phyloP scores from a whole-genome alignment of 1,140 invertebrate genomes.

The Ostrea denselamellosa region DNA sequence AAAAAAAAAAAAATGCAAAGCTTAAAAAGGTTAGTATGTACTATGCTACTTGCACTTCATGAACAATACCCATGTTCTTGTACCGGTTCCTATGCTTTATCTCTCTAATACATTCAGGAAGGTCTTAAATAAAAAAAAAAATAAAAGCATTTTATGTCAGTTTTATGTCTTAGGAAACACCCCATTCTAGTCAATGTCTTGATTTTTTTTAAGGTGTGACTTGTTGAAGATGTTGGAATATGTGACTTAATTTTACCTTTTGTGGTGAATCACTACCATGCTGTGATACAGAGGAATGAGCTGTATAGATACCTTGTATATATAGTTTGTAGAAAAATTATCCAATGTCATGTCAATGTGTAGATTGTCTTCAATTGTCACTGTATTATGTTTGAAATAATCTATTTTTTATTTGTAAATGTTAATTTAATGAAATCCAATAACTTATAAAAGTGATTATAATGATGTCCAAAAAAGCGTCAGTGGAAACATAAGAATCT shows the following conservation, averaged over 20 bases:
- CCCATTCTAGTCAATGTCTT: slow-evolving; percentile 5
- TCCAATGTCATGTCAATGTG: not conserved
- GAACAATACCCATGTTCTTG: not conserved
- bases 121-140: not conserved
- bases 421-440: slow-evolving; percentile 25
- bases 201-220: not conserved
- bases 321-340: slow-evolving; percentile 5
- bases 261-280: slow-evolving; percentile 1
- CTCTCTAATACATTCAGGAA: not conserved
- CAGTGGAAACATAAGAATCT: not conserved
- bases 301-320: not conserved
- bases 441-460: not conserved
- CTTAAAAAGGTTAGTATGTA: not conserved
- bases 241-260: not conserved
- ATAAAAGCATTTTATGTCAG: not conserved
- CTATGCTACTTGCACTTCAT: not conserved
- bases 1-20: not conserved
- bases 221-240: not conserved
- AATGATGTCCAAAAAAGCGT: not conserved
- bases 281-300: not conserved
- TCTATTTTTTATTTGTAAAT: not conserved
- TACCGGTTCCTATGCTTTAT: not conserved
- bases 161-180: slow-evolving; percentile 12
- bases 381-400: not conserved
- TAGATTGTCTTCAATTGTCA: slow-evolving; percentile 5